Evolutionary conservation across 2,113 vertebrate species (phyloP).

Genomic region (Albula glossodonta): DNA sequence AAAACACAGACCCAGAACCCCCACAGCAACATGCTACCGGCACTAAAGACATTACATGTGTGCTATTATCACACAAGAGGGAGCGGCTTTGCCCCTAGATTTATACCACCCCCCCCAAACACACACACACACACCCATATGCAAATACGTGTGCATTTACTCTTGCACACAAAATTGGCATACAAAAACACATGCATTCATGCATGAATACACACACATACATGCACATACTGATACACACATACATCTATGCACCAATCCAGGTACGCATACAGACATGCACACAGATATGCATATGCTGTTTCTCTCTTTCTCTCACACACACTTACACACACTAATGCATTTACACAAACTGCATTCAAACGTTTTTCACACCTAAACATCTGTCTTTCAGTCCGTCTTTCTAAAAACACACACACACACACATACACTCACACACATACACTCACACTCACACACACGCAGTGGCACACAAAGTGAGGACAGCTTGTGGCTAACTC

Average conservation of each 20-base stretch:
- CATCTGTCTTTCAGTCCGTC: background rate
- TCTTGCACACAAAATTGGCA: background rate
- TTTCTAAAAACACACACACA: background rate
- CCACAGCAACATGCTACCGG: slow-evolving; percentile 24
- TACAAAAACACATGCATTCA: background rate
- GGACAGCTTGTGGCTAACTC: no score
- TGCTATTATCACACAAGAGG: slow-evolving; percentile 4
- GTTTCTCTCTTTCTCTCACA: no score
- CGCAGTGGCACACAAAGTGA: no score
- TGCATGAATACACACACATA: no score
- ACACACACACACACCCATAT: background rate
- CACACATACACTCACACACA: no score
- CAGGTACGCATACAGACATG: background rate
- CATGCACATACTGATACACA: no score
- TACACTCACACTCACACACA: no score
- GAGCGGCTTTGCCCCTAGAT: background rate
- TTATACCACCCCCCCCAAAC: background rate
- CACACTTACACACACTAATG: background rate
- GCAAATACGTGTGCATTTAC: background rate
- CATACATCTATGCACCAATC: no score
- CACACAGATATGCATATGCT: background rate
- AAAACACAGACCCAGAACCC: slow-evolving; percentile 19
- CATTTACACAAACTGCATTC: background rate
- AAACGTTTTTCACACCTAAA: background rate
- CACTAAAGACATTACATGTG: slow-evolving; percentile 18